Conservation (phyloP, 2,888 invertebrate genomes). For the Rotaria magnacalcarata region DNA sequence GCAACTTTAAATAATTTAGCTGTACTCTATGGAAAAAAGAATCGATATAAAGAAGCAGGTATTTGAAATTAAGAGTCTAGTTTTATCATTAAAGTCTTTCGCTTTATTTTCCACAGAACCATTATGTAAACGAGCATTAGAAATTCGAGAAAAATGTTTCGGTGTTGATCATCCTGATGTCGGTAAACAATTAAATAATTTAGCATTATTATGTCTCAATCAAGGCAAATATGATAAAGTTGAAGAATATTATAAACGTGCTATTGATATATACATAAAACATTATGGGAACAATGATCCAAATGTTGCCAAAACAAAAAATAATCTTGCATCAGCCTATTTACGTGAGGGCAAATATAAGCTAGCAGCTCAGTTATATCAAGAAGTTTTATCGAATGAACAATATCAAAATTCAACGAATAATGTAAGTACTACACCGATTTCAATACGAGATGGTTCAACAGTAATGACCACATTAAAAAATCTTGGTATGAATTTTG, state of each 20-base stretch:
- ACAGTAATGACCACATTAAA: conserved; percentile 95
- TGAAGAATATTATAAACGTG: conserved; percentile 80
- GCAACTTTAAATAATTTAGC: conserved; percentile 97
- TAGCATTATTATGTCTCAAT: conserved; percentile 94
- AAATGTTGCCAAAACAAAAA: conserved; percentile 98
- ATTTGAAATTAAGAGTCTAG: conserved; percentile 65
- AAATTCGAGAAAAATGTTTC: conserved; percentile 93
- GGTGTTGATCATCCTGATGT: conserved; percentile 98
- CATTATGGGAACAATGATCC: conserved; percentile 82
- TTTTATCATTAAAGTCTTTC: background rate
- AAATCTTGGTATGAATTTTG: conserved; percentile 66
- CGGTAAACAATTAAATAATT: conserved; percentile 96
- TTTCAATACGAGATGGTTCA: conserved; percentile 75
- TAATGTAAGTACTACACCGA: background rate
- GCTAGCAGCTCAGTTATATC: conserved; percentile 95
- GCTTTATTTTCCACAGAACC: conserved; percentile 67
- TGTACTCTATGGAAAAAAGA: conserved; percentile 93
- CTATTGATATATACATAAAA: conserved; percentile 91
- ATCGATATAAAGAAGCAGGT: conserved; percentile 65
- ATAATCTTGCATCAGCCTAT: conserved; percentile 96
- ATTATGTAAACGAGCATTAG: conserved; percentile 93
- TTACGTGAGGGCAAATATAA: conserved; percentile 94
- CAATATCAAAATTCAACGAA: background rate
- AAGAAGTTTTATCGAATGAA: conserved; percentile 59
- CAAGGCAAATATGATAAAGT: conserved; percentile 74